Evolutionary conservation across 2,113 vertebrate genomes (phyloP), one percentile per base, ranked within the genome.

Genomic region (Podarcis muralis): DNA sequence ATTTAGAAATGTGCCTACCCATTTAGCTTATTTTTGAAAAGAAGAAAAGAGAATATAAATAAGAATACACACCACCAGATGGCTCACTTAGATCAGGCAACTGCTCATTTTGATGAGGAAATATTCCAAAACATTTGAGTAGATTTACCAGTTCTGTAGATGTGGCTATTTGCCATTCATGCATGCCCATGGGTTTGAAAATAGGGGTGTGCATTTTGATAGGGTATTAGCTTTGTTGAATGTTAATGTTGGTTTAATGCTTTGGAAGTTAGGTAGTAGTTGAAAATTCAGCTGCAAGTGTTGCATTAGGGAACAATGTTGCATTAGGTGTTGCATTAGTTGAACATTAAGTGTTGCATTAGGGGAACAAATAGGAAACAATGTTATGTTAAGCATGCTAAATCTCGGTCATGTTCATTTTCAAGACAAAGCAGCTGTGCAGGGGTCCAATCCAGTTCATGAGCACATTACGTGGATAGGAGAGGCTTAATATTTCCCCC

Each of bases 211-310:
- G 32, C 16, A 37, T 43, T 53, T 53, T 40, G 68, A 40, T 3
- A 62, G 53, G 79, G 18, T 22, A 75, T 11, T 35, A 1, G 48
- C 48, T 40, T 75, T 65, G 30, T 86, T 79, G 53, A 82, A 82
- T 62, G 65, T 59, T 86, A 43, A 1, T 75, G 69, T 37, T 30
- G 25, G 20, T 3, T 71, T 4, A 59, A 25, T 79, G 25, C 23
- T 90, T 82, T 62, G 43, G 83, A 20, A 71, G 89, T 1, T 3
- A 2, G 1, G 22, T 71, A 13, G 40, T 1, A 43, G 77, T 88
- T 93, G 43, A 37, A 27, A 79, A 78, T 66, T 87, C 2, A 48
- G 90, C 87, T 94, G 92, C 85, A 93, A 92, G 53, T 93, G 90
- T 92, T 93, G 79, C 87, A 95, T 12, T 71, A 71, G 11, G 25